Percentiles rank a stretch among this genome's conserved stretches.
These are phyloP conservation scores for Trisateles emortualis DNA, from an alignment of 2,888 invertebrate species.

Conservation along the genomic window DNA sequence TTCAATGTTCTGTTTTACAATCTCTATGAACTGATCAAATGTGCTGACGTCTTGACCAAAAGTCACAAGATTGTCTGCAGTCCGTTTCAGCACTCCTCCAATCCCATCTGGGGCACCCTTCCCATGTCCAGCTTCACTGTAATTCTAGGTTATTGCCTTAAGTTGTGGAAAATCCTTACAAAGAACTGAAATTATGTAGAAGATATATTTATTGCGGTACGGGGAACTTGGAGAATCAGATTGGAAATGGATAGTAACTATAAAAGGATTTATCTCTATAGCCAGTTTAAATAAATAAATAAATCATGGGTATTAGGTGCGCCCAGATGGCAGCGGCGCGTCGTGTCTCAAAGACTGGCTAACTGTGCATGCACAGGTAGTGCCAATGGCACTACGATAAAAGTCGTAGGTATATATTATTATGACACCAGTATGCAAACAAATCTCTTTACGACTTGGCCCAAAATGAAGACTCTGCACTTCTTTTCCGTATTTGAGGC, in stretches of 20 bases:
- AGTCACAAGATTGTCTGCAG: conserved; percentile 7
- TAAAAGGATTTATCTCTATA: neutral
- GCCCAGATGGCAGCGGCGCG: too few relatives aligned
- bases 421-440: too few relatives aligned
- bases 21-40: conserved; percentile 1
- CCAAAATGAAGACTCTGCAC: too few relatives aligned
- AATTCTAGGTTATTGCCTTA: conserved; percentile 20
- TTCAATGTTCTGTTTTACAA: neutral
- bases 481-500: too few relatives aligned
- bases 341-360: too few relatives aligned
- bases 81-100: conserved; percentile 44
- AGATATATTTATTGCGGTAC: conserved; percentile 34
- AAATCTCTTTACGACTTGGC: too few relatives aligned
- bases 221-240: conserved; percentile 31
- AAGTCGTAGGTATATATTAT: too few relatives aligned
- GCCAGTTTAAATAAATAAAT: too few relatives aligned
- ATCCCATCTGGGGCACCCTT: conserved; percentile 59
- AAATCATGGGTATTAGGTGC: too few relatives aligned
- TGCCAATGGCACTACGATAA: too few relatives aligned
- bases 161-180: conserved; percentile 4
- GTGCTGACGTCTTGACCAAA: conserved; percentile 15
- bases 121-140: conserved; percentile 53
- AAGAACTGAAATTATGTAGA: conserved; percentile 23
- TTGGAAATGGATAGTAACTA: conserved; percentile 22
- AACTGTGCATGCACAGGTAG: too few relatives aligned